Percentiles rank a stretch among this genome's conserved stretches.
Conservation (phyloP, 53 echinoderm and acorn worm genomes). For the Actinopyga echinites region DNA sequence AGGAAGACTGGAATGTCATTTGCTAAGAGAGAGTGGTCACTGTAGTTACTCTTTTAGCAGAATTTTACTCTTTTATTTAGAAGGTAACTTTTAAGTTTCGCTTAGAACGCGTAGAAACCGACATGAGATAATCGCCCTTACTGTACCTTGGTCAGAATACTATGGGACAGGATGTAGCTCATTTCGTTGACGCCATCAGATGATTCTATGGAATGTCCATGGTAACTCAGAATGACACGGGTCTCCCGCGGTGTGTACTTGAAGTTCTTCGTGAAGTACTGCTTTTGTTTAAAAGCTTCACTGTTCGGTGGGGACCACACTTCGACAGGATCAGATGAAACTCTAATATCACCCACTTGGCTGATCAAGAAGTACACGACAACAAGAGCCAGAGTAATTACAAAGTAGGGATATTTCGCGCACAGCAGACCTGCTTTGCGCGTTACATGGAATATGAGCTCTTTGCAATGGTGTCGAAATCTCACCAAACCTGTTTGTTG, state of each 20-base stretch:
- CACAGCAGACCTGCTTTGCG: background rate
- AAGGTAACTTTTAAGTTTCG: too few species aligned
- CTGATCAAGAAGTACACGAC: background rate
- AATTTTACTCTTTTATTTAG: too few species aligned
- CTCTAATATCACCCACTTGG: background rate
- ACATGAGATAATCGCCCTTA: too few species aligned
- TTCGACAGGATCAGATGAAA: background rate
- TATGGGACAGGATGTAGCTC: background rate
- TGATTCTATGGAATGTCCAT: background rate
- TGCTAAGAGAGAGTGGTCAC: too few species aligned
- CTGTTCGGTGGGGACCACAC: constrained; percentile 13
- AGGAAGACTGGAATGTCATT: too few species aligned
- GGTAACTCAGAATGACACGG: constrained; percentile 11
- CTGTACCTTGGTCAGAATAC: background rate
- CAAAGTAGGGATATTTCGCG: background rate
- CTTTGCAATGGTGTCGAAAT: background rate
- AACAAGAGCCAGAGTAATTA: background rate
- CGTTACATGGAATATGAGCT: background rate
- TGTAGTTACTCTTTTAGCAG: too few species aligned
- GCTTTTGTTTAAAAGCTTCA: background rate
- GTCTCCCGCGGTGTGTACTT: background rate
- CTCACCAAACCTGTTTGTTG: background rate
- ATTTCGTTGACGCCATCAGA: too few species aligned
- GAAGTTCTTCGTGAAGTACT: background rate
- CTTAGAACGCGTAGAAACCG: too few species aligned